Percentiles rank a stretch among this genome's conserved stretches.
Conservation (phyloP, 2,888 invertebrate species). For the Andrena flavipes region DNA sequence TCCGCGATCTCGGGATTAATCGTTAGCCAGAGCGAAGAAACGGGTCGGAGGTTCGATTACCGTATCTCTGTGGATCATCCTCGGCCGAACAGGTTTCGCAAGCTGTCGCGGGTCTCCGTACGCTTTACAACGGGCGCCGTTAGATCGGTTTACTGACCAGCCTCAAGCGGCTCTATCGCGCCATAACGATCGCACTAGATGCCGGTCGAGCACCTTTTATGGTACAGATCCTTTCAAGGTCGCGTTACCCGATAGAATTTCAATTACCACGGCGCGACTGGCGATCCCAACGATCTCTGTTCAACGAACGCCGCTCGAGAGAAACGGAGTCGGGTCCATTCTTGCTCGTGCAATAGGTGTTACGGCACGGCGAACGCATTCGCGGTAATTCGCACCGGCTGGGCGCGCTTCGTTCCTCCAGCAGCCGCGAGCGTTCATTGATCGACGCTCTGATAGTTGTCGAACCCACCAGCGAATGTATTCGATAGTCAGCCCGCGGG, state of each 20-base stretch:
- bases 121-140: constrained; percentile 45
- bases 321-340: background rate
- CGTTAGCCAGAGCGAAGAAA: background rate
- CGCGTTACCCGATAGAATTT: constrained; percentile 40
- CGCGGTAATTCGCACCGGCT: background rate
- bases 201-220: constrained; percentile 33
- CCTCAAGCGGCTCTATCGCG: constrained; percentile 36
- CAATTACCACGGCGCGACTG: constrained; percentile 20
- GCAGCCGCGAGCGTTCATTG: background rate
- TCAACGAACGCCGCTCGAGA: background rate
- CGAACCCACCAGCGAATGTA: no score
- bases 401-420: background rate
- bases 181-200: constrained; percentile 40
- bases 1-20: background rate
- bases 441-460: background rate
- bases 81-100: constrained; percentile 40
- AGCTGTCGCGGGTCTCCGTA: constrained; percentile 1
- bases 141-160: constrained; percentile 63
- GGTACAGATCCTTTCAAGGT: constrained; percentile 42
- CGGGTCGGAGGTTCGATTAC: constrained; percentile 13
- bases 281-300: constrained; percentile 15
- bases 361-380: constrained; percentile 1
- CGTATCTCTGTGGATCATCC: constrained; percentile 28
- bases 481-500: no score
- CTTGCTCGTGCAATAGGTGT: background rate